phyloP scores from a whole-genome alignment of 2,797 vertebrate species.

The Chloroceryle inda region DNA sequence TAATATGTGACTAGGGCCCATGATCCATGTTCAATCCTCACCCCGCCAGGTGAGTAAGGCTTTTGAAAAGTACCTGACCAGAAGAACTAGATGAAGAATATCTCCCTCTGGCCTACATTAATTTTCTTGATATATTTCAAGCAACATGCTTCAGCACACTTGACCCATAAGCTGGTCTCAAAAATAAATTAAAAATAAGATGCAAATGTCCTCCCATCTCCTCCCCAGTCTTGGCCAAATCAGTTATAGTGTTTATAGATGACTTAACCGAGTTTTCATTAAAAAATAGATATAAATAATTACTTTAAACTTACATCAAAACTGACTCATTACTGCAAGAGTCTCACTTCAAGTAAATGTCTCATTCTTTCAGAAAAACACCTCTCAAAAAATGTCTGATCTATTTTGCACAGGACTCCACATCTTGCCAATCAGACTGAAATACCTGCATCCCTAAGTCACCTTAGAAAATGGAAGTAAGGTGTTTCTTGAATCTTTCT shows the following conservation, averaged over 20 bases:
- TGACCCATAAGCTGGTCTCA: neutral
- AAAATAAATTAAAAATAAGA: neutral
- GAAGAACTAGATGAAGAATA: slow-evolving; percentile 13
- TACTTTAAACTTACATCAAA: neutral
- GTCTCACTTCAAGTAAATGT: neutral
- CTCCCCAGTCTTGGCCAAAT: neutral
- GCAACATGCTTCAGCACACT: neutral
- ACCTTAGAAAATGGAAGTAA: neutral
- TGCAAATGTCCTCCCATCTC: neutral
- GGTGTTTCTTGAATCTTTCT: neutral
- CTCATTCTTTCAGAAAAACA: neutral
- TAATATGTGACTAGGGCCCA: fast-evolving
- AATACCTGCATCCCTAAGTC: slow-evolving; percentile 15
- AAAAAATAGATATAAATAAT: neutral
- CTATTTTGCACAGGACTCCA: neutral
- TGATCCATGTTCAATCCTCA: neutral
- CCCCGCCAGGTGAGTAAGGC: neutral
- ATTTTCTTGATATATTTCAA: neutral
- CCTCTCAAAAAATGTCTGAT: neutral
- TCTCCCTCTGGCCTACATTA: neutral
- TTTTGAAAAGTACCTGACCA: neutral
- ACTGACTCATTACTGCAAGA: neutral
- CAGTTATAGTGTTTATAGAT: neutral
- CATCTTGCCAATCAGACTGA: slow-evolving; percentile 41
- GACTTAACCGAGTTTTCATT: neutral